These are phyloP conservation scores for Trichogramma pretiosum DNA, from an alignment of 1,140 invertebrate genomes.

Conservation along the genomic window DNA sequence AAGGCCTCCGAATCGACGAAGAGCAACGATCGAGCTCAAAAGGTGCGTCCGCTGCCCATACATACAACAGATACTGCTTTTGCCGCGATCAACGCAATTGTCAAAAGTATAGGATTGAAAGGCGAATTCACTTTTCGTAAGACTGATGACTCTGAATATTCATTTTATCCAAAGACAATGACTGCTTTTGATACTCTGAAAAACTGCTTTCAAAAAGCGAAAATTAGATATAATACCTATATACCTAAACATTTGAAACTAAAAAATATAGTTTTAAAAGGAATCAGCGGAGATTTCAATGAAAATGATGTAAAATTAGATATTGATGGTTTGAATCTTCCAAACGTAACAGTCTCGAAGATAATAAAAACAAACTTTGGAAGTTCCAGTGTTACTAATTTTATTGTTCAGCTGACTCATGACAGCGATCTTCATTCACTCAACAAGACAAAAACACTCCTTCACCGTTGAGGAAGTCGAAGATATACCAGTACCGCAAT, in stretches of 20 bases:
- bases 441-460: neutral
- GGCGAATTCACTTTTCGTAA: no score
- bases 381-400: neutral
- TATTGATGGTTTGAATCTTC: neutral
- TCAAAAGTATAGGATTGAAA: no score
- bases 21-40: no score
- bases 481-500: neutral
- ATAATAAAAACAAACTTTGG: neutral
- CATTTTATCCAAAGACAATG: no score
- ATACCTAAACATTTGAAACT: neutral
- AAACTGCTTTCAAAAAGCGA: no score
- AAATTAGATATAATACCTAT: no score
- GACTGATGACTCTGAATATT: no score
- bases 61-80: no score
- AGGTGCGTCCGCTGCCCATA: no score
- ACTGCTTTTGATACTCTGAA: no score
- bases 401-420: neutral
- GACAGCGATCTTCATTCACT: neutral
- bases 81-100: no score
- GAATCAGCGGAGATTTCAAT: neutral
- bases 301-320: neutral
- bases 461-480: neutral
- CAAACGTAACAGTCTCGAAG: neutral
- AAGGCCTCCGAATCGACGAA: no score
- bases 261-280: conserved; percentile 1